Base-by-base conservation (phyloP, 2,888 invertebrate genomes). In the Flabesymbios commensalis region DNA sequence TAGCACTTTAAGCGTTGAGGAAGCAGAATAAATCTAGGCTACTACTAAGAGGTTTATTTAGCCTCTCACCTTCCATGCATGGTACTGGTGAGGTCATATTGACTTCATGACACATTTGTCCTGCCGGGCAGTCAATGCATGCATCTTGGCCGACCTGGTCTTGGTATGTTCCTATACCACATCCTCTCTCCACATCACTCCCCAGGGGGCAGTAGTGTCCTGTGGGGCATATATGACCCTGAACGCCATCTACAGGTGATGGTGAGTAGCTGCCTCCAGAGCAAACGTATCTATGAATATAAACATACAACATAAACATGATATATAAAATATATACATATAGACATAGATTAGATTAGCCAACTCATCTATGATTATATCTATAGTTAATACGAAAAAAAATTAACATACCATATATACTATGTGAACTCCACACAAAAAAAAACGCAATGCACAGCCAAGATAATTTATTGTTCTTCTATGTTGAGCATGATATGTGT, bases 121-220 rank as follows among this genome's bases (percentile, higher is more conserved):
- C 78, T 7, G 73, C 75, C 0, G 75, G 75, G 61, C 80, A 80
- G 3, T 64, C 63, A 19, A 73, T 72, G 63, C 80, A 80, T 65
- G 73, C 73, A 47, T 67, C 69, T 57, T 77, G 74, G 7, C 77
- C 80, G 32, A 67, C 51, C 43, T 72, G 68, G 14, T 71, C 63
- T 56, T 80, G 77, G 71, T 74, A 80, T 2, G 77, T 76, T n/a
- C 78, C 79, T 4, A 76, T 72, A 2, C 72, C 71, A 69, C 79
- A 80, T 33, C 77, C 76, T 43, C 72, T 64, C 32, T 75, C 76
- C 42, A 71, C 63, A 3, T 71, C 60, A 4, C 77, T 68, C 4
- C 80, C 80, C 10, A 68, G 70, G 1, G 72, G 69, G 68, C 80
- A 80, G 70, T 72, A 78, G 65, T 71, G 74, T 0, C 80, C 80